phyloP scores from a whole-genome alignment of 2,113 vertebrate species.

The Cavia aperea region DNA sequence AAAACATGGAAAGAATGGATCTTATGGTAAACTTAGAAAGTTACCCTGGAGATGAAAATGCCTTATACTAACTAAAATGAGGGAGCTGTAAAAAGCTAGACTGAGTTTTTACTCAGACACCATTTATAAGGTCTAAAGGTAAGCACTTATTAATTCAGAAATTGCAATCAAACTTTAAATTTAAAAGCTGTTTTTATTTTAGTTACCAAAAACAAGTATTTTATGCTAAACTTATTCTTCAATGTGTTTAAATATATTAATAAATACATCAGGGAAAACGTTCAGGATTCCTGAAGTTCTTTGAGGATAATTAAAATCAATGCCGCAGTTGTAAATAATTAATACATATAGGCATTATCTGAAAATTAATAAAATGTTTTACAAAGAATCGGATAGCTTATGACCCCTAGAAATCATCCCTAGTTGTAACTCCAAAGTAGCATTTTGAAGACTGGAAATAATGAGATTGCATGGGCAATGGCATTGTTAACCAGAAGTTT shows the following conservation, averaged over 20 bases:
- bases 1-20: conserved; percentile 23
- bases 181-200: conserved; percentile 14
- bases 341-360: background rate
- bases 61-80: conserved; percentile 3
- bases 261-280: background rate
- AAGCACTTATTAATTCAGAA: background rate
- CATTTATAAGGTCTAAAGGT: background rate
- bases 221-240: background rate
- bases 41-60: background rate
- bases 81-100: background rate
- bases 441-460: background rate
- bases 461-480: conserved; percentile 11
- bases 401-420: background rate
- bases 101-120: background rate
- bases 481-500: background rate
- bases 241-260: background rate
- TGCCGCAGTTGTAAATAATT: background rate
- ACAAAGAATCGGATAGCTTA: background rate
- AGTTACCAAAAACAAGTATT: background rate
- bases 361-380: background rate
- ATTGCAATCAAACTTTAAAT: conserved; percentile 8
- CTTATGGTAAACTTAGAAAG: conserved; percentile 25
- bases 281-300: background rate
- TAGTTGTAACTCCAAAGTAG: background rate
- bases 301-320: conserved; percentile 44